Percentiles rank a stretch among this genome's conserved stretches.
Conservation (phyloP, 2,888 invertebrate species). For the Eubasilissa splendida region DNA sequence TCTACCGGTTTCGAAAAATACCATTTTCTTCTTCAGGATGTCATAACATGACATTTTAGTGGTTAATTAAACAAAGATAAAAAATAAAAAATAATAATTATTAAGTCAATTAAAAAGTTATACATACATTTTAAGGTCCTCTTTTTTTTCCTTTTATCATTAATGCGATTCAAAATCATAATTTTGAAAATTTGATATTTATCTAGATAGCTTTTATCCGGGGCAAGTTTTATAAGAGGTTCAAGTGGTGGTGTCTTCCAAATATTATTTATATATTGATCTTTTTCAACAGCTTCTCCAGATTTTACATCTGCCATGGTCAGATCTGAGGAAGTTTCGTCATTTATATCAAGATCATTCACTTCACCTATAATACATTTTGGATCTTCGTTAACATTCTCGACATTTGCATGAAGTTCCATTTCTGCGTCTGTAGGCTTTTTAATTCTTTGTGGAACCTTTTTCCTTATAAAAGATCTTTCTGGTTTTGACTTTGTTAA, state of each 20-base stretch:
- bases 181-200: conserved; percentile 16
- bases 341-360: background rate
- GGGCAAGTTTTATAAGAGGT: background rate
- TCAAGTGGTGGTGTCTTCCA: background rate
- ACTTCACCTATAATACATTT: background rate
- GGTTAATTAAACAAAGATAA: too few relatives aligned
- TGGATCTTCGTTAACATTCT: background rate
- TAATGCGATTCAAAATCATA: conserved; percentile 25
- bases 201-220: background rate
- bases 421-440: background rate
- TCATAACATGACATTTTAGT: too few relatives aligned
- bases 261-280: background rate
- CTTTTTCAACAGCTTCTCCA: background rate
- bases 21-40: too few relatives aligned
- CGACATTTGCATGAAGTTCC: background rate
- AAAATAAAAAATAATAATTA: too few relatives aligned
- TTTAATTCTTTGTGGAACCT: conserved; percentile 17
- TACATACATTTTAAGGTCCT: background rate
- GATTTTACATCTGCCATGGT: too few relatives aligned
- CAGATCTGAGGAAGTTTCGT: too few relatives aligned
- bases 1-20: too few relatives aligned
- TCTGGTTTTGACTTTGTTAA: conserved; percentile 14
- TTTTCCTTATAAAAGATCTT: conserved; percentile 41
- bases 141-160: conserved; percentile 11
- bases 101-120: background rate